Evolutionary conservation across 2,113 vertebrate species (phyloP).

Genomic region (Phainopepla nitens): DNA sequence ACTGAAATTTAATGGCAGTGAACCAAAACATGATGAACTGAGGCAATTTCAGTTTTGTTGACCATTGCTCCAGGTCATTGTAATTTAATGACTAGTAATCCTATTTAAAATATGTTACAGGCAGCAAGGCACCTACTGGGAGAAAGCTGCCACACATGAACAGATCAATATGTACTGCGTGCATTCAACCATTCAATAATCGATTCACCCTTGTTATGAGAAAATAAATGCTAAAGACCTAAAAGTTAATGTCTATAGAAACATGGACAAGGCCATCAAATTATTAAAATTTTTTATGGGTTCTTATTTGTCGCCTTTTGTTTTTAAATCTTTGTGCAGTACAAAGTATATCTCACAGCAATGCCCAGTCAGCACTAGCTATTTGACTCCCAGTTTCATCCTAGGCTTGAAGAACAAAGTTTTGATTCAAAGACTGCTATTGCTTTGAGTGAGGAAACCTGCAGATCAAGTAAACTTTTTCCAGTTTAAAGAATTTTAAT

Average conservation of each 20-base stretch:
- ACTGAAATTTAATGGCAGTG: constrained; percentile 34
- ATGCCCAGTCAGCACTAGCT: not conserved
- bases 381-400: constrained; percentile 6
- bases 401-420: not conserved
- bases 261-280: constrained; percentile 62
- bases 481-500: not conserved
- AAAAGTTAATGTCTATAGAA: constrained; percentile 71
- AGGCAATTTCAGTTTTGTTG: constrained; percentile 67
- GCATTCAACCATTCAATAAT: constrained; percentile 75
- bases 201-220: constrained; percentile 74
- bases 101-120: constrained; percentile 71
- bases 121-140: constrained; percentile 65
- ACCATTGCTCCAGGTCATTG: constrained; percentile 67
- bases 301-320: constrained; percentile 24
- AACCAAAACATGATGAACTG: constrained; percentile 65
- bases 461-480: not conserved
- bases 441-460: not conserved
- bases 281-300: constrained; percentile 66
- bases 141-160: constrained; percentile 57
- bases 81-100: constrained; percentile 75
- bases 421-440: not conserved
- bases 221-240: constrained; percentile 72
- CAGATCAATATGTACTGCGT: constrained; percentile 73
- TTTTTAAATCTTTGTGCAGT: constrained; percentile 38
- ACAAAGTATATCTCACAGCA: not conserved